Evolutionary conservation across 1,140 invertebrate species (phyloP), one percentile per base, ranked within the genome.

Genomic region (Metopolophium dirhodum): DNA sequence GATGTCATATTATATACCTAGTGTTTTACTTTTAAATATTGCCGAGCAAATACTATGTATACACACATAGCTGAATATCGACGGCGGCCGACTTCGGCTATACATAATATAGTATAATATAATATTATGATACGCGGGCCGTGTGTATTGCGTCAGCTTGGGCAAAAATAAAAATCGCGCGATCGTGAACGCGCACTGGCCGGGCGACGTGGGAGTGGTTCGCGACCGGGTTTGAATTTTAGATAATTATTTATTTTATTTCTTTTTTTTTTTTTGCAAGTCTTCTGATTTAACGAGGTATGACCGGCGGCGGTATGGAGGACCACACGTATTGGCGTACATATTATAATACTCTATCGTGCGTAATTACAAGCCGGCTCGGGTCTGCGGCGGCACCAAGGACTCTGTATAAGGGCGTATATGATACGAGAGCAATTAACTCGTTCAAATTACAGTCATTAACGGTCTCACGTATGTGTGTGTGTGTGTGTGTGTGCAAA

Each of bases 151-250:
- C 88, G 11, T 89, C 88, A 89, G 51, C 51, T 20, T 35, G 51
- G 9, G 88, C 88, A 35, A 89, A 89, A 57, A 57, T 89, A 89
- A 54, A 49, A 89, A 57, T 54, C 49, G 49, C 87, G 30, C n/a
- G 87, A 54, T 23, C 49, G 20, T 45, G 49, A 23, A 37, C 83
- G 8, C 37, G n/a, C 57, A 61, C 37, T 1, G 14, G 14, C 20
- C 20, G 26, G 23, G 14, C 9, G 18, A 86, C 88, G 88, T 57
- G 51, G 88, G 88, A 37, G 88, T 89, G 88, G 88, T 89, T 89
- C 88, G 51, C 88, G 88, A 89, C 88, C 88, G 88, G 88, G 35
- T 89, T 89, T 54, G 37, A 37, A 89, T 89, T 89, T 89, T 54
- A 20, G 51, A 35, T 89, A 54, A 89, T 89, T 89, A 89, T 87